Conservation (phyloP, 2,888 invertebrate species). For the Drosophila flavopinicola region DNA sequence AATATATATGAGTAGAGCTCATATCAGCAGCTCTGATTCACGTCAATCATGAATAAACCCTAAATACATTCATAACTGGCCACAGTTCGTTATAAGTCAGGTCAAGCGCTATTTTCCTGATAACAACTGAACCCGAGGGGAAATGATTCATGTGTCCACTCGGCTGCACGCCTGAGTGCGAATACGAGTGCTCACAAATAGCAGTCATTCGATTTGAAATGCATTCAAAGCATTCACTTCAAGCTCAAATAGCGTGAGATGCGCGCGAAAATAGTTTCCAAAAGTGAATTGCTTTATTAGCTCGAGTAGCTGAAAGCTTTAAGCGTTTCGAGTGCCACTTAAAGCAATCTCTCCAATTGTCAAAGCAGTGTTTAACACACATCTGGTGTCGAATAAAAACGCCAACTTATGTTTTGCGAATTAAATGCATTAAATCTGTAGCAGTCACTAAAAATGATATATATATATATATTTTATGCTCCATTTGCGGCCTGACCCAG, state of each 20-base stretch:
- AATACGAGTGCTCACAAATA: conserved; percentile 17
- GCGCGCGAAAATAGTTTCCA: conserved; percentile 26
- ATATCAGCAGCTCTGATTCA: conserved; percentile 38
- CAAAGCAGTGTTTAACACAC: not conserved
- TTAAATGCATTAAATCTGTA: conserved; percentile 28
- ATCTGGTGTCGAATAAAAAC: conserved; percentile 6
- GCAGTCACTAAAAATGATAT: conserved; percentile 18
- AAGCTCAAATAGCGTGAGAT: conserved; percentile 37
- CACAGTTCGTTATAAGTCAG: conserved; percentile 20
- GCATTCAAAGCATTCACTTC: conserved; percentile 24
- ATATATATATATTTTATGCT: conserved; percentile 13
- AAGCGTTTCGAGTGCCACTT: not conserved
- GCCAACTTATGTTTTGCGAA: not conserved
- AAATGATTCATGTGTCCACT: conserved; percentile 37
- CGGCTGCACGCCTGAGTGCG: conserved; percentile 31
- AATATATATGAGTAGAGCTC: conserved; percentile 5
- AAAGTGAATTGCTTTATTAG: conserved; percentile 22
- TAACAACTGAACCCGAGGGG: not conserved
- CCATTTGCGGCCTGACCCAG: conserved; percentile 37
- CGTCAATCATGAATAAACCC: not conserved
- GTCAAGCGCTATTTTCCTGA: conserved; percentile 7
- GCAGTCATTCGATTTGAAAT: conserved; percentile 11
- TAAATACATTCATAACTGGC: conserved; percentile 13
- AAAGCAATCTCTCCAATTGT: not conserved
- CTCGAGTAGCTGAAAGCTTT: conserved; percentile 9